phyloP scores from a whole-genome alignment of 2,888 invertebrate genomes.

The Nasonia oneida region DNA sequence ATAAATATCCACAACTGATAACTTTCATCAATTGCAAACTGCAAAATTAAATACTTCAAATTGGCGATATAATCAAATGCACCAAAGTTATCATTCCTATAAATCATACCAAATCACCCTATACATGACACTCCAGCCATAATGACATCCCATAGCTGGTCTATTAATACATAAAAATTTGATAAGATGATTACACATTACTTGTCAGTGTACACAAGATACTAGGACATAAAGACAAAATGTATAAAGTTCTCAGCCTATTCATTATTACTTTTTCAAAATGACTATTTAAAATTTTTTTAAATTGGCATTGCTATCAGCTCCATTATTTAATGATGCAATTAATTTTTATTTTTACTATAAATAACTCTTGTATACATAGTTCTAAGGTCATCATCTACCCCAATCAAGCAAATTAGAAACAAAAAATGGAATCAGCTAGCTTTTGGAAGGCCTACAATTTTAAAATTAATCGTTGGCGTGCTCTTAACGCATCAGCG shows the following conservation, averaged over 20 bases:
- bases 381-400: not conserved
- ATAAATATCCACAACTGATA: constrained; percentile 26
- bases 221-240: not conserved
- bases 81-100: constrained; percentile 30
- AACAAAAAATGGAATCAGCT: not conserved
- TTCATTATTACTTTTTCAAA: not conserved
- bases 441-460: not conserved
- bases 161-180: constrained; percentile 47
- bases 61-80: constrained; percentile 32
- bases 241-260: not conserved
- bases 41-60: constrained; percentile 30
- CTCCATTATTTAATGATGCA: not conserved
- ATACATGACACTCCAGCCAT: constrained; percentile 19
- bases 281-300: not conserved
- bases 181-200: constrained; percentile 34
- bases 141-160: constrained; percentile 37
- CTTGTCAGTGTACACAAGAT: constrained; percentile 38
- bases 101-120: constrained; percentile 23
- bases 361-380: not conserved
- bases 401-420: not conserved
- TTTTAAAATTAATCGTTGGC: not conserved
- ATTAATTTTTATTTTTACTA: not conserved
- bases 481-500: not conserved
- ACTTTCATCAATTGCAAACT: constrained; percentile 2
- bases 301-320: not conserved